Base-by-base conservation (phyloP, 2,113 vertebrate genomes). In the Blennius ocellaris region DNA sequence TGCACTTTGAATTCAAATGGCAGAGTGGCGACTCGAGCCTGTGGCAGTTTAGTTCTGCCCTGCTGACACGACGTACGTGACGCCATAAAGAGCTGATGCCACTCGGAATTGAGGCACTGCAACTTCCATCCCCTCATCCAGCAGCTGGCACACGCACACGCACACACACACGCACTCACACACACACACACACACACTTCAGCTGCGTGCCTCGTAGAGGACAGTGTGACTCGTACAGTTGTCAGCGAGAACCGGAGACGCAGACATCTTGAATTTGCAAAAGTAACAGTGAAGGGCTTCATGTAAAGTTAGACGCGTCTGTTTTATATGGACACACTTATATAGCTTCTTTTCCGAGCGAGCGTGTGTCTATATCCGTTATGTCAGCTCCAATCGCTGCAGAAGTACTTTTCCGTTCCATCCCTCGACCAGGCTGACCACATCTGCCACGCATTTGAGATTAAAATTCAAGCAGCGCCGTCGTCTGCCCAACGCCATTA, bases 1-100 rank as follows among this genome's bases (percentile, higher is more conserved):
- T 75, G 49, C 60, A 69, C 62, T 82, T 43, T 67, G 41, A 68
- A 80, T 76, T 69, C 55, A 80, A 38, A 51, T 52, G 15, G 41
- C 12, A 12, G 61, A 47, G 52, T 57, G 66, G 47, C 62, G 51
- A 17, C 53, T 76, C 62, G 74, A 66, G 65, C 72, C 69, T 55
- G 53, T 43, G 56, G 59, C 59, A 59, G 68, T 86, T 86, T 82
- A 84, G 63, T 84, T 84, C 69, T 87, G 73, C 66, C 44, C 62
- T 63, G 68, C 70, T 84, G 81, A 56, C 74, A 77, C 52, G 74
- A 74, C 65, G 60, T 67, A 57, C n/a, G 1, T 69, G 74, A 54
- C 3, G 36, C 40, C 40, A 16, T 48, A 47, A 30, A 30, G 47
- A 73, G 54, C n/a, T 39, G 36, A 78, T 68, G 63, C 65, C 57